Evolutionary conservation across 2,888 invertebrate genomes (phyloP).

Genomic region (Rotaria socialis): DNA sequence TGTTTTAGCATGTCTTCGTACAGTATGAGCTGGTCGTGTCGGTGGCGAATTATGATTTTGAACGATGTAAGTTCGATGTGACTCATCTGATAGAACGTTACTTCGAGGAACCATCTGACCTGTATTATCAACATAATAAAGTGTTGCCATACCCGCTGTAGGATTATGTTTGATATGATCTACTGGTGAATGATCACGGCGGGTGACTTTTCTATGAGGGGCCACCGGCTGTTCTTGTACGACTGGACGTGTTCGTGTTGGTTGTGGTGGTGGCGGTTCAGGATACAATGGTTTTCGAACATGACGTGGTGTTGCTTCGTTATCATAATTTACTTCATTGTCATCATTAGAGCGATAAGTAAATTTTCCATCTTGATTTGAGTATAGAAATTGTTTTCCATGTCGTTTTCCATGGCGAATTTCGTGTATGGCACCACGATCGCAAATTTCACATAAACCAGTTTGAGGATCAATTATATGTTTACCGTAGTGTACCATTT

Average conservation of each 20-base stretch:
- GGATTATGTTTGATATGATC: background rate
- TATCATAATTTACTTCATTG: background rate
- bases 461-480: conserved; percentile 15
- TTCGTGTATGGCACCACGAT: background rate
- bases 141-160: background rate
- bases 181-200: background rate
- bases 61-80: background rate
- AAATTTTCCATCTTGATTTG: background rate
- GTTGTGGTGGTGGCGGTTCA: background rate
- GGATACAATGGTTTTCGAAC: background rate
- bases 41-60: background rate
- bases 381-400: background rate
- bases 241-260: background rate
- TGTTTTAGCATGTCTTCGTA: background rate
- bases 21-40: background rate
- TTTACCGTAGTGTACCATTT: background rate
- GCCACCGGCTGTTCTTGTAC: background rate
- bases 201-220: background rate
- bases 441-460: conserved; percentile 22
- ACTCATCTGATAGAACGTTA: background rate
- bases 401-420: background rate
- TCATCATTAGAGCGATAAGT: background rate
- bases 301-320: background rate
- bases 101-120: background rate
- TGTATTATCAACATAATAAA: background rate